Evolutionary conservation across 2,888 invertebrate species (phyloP), one percentile per base, ranked within the genome.

Genomic region (Anodontia alba): DNA sequence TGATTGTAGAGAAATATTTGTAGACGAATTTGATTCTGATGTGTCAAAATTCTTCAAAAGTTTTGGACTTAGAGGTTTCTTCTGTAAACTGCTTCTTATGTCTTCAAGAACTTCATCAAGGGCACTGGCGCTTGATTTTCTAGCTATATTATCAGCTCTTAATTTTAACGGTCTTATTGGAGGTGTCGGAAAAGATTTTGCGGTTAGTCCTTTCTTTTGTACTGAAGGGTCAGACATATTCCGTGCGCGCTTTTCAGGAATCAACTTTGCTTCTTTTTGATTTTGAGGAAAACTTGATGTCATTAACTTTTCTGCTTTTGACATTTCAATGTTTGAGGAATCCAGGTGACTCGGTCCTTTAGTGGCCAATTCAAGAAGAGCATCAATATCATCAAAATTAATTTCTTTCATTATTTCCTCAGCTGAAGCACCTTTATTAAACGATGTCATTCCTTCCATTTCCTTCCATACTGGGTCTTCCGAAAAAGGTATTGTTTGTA

Each of bases 381-480:
- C 81, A 76, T 86, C 86, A 67, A 86, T 83, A 31, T 86, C 86
- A 68, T 86, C 86, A 68, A 81, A 83, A 49, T 83, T 80, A 17
- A 83, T 69, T 29, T 75, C 72, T 23, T 76, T 81, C 5, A 57
- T 26, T n/a, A 70, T 66, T 0, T 72, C 76, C 20, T 81, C 80
- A 29, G 73, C 69, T 23, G 66, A 26, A 23, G 62, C 33, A 29
- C 81, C 70, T 51, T 83, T 83, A 29, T 91, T 91, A 78, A 91
- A 91, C n/a, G 85, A 89, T 10, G 91, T 90, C 84, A 92, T 88
- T 70, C 90, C 90, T 70, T 91, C 92, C 15, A 92, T 91, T 78
- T 92, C 91, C 76, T 91, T 92, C 92, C 92, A 92, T 36, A 92
- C 90, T 7, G 92, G 92, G 62, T 92, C 92, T 67, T 92, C 92